Percentiles rank a stretch among this genome's conserved stretches.
Evolutionary conservation across 2,113 vertebrate species (phyloP).

Genomic region (Odontophorus gujanensis): DNA sequence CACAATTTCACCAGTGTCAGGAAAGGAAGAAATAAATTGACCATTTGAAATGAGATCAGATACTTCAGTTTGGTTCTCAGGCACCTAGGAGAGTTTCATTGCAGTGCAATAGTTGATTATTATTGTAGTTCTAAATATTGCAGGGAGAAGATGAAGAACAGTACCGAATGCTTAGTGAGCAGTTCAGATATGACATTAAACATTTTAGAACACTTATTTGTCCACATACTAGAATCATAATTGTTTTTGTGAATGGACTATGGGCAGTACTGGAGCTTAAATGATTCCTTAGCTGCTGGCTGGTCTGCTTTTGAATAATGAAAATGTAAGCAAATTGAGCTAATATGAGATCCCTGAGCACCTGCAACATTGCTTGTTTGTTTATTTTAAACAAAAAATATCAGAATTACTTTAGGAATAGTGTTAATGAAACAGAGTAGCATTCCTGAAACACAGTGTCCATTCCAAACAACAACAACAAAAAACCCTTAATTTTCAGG

Average conservation of each 20-base stretch:
- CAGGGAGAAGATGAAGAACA: neutral
- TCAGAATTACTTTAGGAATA: neutral
- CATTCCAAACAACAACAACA: neutral
- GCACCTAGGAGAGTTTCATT: constrained; percentile 16
- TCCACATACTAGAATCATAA: neutral
- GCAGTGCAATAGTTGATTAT: neutral
- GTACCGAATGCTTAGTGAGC: neutral
- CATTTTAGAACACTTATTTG: neutral
- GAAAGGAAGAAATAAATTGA: constrained; percentile 63
- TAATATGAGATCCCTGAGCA: neutral
- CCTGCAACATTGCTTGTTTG: neutral
- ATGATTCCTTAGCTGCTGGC: too few species aligned
- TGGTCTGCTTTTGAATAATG: neutral
- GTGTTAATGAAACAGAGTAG: neutral
- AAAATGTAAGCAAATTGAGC: neutral
- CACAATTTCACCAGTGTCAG: constrained; percentile 47
- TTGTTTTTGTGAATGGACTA: neutral
- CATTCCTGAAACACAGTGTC: neutral
- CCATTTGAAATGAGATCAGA: constrained; percentile 67
- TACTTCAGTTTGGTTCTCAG: constrained; percentile 1
- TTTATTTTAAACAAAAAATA: neutral
- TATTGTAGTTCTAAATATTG: constrained; percentile 44
- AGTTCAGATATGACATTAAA: neutral
- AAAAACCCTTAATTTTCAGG: neutral
- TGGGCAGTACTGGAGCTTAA: neutral